Evolutionary conservation across 2,888 invertebrate species (phyloP).

Genomic region (Busseola fusca): DNA sequence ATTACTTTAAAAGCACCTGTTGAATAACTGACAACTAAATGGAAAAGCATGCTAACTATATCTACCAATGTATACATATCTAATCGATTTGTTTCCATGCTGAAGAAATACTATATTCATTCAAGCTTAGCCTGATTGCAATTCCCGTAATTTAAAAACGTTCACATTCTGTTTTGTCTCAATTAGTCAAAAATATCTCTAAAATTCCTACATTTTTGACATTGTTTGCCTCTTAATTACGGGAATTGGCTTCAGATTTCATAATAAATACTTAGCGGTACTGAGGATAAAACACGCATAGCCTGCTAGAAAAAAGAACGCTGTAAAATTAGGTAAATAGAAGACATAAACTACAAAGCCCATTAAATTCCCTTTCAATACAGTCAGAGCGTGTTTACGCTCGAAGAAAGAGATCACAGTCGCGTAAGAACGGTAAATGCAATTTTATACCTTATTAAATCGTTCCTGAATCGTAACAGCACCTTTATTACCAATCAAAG

Average conservation of each 20-base stretch:
- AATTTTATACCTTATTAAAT: background rate
- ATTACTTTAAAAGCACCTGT: constrained; percentile 16
- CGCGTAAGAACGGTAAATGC: constrained; percentile 4
- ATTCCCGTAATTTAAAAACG: background rate
- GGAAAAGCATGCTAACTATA: constrained; percentile 1
- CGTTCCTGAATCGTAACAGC: background rate
- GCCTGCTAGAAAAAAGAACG: background rate
- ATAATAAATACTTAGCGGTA: background rate
- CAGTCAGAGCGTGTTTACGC: constrained; percentile 17
- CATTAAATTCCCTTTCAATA: constrained; percentile 24
- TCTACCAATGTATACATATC: background rate
- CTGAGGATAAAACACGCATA: background rate
- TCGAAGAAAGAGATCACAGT: constrained; percentile 4
- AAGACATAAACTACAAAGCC: background rate
- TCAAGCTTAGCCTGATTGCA: background rate
- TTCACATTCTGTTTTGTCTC: background rate
- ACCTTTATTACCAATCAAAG: background rate
- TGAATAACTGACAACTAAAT: constrained; percentile 4
- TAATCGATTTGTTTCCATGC: background rate
- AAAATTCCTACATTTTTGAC: background rate
- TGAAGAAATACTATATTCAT: background rate
- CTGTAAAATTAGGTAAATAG: background rate
- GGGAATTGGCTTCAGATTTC: background rate
- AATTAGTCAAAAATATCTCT: background rate
- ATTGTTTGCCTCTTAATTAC: background rate